Evolutionary conservation across 2,888 invertebrate genomes (phyloP), one percentile per base, ranked within the genome.

Genomic region (Clistopyga incitator): DNA sequence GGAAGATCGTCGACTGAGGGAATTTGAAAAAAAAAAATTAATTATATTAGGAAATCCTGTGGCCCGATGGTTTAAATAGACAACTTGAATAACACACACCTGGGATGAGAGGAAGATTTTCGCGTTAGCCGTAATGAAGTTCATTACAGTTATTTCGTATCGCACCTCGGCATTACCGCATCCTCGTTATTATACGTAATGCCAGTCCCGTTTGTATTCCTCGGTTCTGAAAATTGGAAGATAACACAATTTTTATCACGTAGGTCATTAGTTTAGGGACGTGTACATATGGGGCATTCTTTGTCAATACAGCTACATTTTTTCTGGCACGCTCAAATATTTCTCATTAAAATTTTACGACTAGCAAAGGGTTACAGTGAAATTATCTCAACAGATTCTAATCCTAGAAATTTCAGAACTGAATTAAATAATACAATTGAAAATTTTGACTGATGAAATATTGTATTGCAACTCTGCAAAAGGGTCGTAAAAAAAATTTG

Each of bases 61-160:
- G 64, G 38, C 11, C 18, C 20, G 20, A 64, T 64, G 38, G 11
- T 42, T 38, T 38, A 42, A 13, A 64, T 64, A 64, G 20, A 64
- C 42, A 38, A 10, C 18, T 38, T 11, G 20, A 61, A 34, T 34
- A 34, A 61, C 34, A 34, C 6, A 56, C 8, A 20, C 18, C 64
- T 18, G 18, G 20, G 3, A 18, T 34, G 61, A n/a, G 38, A 38
- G n/a, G 29, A 64, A 64, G 42, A 42, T 25, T 64, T 64, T 64
- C 18, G 2, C n/a, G 38, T 38, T 18, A 18, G 38, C 34, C 18
- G 38, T 64, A 38, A 64, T 18, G 64, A 64, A 64, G 64, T 42
- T 38, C 38, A 64, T 64, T 42, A 38, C 38, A 42, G 20, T 64
- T 64, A 38, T 64, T 64, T 18, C 15, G 38, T 61, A 61, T 61